Evolutionary conservation across 2,797 vertebrate species (phyloP).

Genomic region (Leucoraja ocellata): DNA sequence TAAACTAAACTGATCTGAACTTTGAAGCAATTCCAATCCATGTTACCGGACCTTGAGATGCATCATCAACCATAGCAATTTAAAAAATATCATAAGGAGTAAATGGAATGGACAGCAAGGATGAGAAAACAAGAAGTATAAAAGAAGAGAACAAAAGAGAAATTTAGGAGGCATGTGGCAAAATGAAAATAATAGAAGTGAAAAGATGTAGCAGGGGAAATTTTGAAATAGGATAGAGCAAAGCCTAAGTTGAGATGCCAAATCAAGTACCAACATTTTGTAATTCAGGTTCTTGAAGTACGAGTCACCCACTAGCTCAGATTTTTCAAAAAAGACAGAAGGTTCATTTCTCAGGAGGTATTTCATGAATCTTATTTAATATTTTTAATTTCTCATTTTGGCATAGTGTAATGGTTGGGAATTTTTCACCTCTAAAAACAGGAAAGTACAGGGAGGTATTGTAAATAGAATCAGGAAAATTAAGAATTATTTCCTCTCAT

Average conservation of each 20-base stretch:
- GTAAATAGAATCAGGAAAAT: conserved; percentile 14
- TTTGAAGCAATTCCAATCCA: neutral
- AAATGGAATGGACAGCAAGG: neutral
- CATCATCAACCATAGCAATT: neutral
- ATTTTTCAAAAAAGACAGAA: neutral
- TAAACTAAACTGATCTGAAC: neutral
- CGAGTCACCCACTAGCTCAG: neutral
- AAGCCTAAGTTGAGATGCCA: neutral
- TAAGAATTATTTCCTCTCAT: neutral
- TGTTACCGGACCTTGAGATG: too few relatives aligned
- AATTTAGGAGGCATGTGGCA: neutral
- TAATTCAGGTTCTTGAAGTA: neutral
- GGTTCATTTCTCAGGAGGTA: neutral
- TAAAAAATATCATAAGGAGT: neutral
- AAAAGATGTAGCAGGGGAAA: neutral
- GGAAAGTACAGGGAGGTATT: neutral
- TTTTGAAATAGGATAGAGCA: neutral
- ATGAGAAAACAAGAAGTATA: neutral
- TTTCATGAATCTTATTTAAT: neutral
- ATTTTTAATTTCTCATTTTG: neutral
- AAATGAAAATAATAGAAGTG: neutral
- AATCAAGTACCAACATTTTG: neutral
- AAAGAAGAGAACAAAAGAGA: neutral
- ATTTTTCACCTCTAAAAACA: neutral
- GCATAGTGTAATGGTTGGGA: neutral